These are phyloP conservation scores for Phocides pigmalion DNA, from an alignment of 1,140 invertebrate species.

Conservation along the genomic window DNA sequence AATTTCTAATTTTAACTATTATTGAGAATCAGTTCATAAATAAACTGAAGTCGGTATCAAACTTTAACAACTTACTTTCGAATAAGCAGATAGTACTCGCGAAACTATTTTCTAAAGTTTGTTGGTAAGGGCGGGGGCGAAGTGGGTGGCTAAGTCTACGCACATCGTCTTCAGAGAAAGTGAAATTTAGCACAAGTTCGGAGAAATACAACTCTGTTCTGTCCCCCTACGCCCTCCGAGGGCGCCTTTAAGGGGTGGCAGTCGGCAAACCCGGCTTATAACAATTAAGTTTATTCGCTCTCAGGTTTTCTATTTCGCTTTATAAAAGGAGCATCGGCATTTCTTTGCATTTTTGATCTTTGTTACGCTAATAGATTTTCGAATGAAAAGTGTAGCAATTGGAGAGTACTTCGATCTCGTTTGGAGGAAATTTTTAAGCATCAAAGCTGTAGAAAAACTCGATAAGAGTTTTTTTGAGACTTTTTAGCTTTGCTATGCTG, in stretches of 20 bases:
- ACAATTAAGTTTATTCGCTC: conserved; percentile 82
- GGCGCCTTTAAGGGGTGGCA: conserved; percentile 59
- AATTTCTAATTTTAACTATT: background rate
- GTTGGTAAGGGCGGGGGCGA: conserved; percentile 51
- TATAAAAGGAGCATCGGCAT: conserved; percentile 50
- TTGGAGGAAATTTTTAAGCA: background rate
- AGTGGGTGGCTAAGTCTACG: conserved; percentile 76
- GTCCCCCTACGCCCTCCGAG: conserved; percentile 54
- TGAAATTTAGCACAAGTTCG: conserved; percentile 83
- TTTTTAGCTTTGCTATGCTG: conserved; percentile 7
- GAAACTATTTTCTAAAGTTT: conserved; percentile 65
- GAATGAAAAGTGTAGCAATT: conserved; percentile 12
- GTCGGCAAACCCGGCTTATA: conserved; percentile 74
- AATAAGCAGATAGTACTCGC: conserved; percentile 15
- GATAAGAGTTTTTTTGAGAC: conserved; percentile 21
- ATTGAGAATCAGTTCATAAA: conserved; percentile 1
- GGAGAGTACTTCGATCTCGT: background rate
- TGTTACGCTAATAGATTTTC: conserved; percentile 8
- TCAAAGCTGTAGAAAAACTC: background rate
- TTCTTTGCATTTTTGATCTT: conserved; percentile 36
- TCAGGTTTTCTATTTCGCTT: conserved; percentile 70
- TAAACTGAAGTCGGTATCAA: background rate
- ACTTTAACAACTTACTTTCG: conserved; percentile 11
- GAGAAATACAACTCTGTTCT: conserved; percentile 75
- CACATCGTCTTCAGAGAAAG: conserved; percentile 81